Percentiles rank a stretch among this genome's conserved stretches.
Conservation (phyloP, 1,140 invertebrate genomes). For the Paraescarpia echinospica region DNA sequence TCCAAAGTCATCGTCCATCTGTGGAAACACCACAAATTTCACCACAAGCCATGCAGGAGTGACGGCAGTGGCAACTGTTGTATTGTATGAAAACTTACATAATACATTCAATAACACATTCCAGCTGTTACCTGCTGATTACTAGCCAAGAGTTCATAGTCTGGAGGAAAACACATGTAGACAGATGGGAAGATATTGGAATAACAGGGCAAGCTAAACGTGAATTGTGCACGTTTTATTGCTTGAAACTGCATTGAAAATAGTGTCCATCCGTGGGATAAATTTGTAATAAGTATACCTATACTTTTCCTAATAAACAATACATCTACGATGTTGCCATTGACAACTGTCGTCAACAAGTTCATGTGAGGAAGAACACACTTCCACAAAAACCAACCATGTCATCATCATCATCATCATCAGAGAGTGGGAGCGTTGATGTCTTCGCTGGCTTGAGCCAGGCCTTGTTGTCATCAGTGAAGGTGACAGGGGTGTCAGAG, state of each 20-base stretch:
- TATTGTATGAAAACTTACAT: background rate
- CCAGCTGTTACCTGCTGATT: no score
- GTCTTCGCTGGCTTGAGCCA: conserved; percentile 65
- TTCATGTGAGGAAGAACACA: background rate
- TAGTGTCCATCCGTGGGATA: no score
- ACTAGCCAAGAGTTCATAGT: no score
- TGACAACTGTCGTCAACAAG: background rate
- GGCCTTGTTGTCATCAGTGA: conserved; percentile 69
- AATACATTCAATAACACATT: no score
- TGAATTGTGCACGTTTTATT: no score
- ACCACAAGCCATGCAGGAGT: background rate
- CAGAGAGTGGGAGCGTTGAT: background rate
- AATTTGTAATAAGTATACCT: no score
- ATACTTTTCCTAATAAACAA: no score
- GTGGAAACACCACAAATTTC: background rate
- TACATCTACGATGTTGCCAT: background rate
- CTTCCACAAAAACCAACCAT: background rate
- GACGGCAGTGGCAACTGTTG: background rate
- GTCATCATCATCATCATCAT: background rate
- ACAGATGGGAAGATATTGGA: no score
- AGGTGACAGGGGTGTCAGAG: conserved; percentile 53
- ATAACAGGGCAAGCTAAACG: no score
- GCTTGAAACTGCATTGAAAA: no score
- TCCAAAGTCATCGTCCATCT: conserved; percentile 30
- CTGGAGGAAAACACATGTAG: no score